Conservation (phyloP, 2,888 invertebrate species). For the Pammene aurita region DNA sequence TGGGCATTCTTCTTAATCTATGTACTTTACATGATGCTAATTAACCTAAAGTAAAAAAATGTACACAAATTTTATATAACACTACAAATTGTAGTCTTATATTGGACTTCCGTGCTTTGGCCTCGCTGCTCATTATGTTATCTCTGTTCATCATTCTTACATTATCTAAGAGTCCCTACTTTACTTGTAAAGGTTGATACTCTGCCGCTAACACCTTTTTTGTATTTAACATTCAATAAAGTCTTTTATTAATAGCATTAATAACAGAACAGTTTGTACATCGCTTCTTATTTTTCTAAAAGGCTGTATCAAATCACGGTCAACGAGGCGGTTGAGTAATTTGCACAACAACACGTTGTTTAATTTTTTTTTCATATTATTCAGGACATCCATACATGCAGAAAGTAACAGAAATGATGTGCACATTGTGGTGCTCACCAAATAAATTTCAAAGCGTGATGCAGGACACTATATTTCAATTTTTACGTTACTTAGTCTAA, state of each 20-base stretch:
- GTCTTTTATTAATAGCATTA: conserved; percentile 17
- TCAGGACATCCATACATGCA: not conserved
- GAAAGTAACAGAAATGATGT: not conserved
- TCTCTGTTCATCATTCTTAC: conserved; percentile 30
- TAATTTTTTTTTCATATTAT: no score
- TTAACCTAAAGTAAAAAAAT: conserved; percentile 57
- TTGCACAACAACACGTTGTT: conserved; percentile 44
- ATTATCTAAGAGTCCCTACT: conserved; percentile 6
- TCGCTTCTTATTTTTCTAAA: conserved; percentile 43
- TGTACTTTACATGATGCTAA: conserved; percentile 58
- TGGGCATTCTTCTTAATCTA: conserved; percentile 73
- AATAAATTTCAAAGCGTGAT: not conserved
- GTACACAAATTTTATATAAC: conserved; percentile 76
- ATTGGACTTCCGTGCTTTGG: conserved; percentile 79
- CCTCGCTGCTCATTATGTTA: conserved; percentile 66
- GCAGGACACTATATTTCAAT: conserved; percentile 39
- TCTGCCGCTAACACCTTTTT: conserved; percentile 14
- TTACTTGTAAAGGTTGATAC: conserved; percentile 4
- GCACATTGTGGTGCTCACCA: not conserved
- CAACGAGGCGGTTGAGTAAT: conserved; percentile 68
- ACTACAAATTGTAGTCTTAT: conserved; percentile 70
- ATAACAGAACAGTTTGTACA: conserved; percentile 37
- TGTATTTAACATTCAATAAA: conserved; percentile 31
- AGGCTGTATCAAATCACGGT: conserved; percentile 72
- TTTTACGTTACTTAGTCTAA: conserved; percentile 61